Base-by-base conservation (phyloP, 1,140 invertebrate species). In the Anthonomus grandis region DNA sequence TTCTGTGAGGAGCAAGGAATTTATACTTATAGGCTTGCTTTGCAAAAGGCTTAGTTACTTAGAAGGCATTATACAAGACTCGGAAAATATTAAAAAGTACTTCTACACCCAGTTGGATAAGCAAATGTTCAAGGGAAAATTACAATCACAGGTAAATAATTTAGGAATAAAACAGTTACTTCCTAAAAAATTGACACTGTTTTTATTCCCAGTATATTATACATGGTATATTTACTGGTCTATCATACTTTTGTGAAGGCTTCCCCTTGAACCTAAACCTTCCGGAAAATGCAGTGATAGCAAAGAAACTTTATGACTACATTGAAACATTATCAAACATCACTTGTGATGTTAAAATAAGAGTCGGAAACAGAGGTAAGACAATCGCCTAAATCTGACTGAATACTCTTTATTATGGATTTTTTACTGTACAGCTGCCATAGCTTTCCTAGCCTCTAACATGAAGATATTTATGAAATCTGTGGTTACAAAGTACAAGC, bases 301-400 rank as follows among this genome's bases (percentile, higher is more conserved):
- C 61, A 15, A 38, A 58, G n/a, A 64, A 59, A 10, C 13, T 70
- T n/a, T 69, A 64, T 37, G 50, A 49, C 17, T 46, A 54, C 18
- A 44, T 69, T 37, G 52, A 59, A 31, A 41, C 27, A 9, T 42
- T 68, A 31, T 51, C 56, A 34, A 46, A 19, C 34, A 31, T 52
- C 10, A 42, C n/a, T n/a, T n/a, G n/a, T n/a, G n/a, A 56, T n/a
- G 36, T 25, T 9, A 44, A 22, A 19, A 59, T 48, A 23, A 63
- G 57, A 56, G 18, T 47, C 18, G 59, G 59, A 13, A 64, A 65
- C 41, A 60, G 62, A 60, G 67, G 67, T 69, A 55, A 52, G 27
- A 15, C 45, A 48, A 46, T 31, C 12, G 24, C 27, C 9, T 36
- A 19, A 12, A 19, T 34, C n/a, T 45, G 12, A 5, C 9, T 34